Evolutionary conservation across 2,888 invertebrate genomes (phyloP), one percentile per base, ranked within the genome.

Genomic region (Agrotis exclamationis): DNA sequence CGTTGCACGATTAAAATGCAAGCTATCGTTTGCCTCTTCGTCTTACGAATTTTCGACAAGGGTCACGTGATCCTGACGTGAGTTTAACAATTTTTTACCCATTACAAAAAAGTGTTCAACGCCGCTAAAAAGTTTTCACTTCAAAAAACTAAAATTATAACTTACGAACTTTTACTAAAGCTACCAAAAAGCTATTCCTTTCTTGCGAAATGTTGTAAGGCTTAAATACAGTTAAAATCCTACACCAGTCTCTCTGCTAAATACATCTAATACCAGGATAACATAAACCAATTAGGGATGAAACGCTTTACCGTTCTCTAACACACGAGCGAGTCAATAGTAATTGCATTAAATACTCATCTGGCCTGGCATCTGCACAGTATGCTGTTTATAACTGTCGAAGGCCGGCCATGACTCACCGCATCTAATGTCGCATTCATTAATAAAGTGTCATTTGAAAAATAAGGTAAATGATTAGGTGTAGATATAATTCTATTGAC

Each of bases 261-360:
- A 76, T 72, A 71, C 50, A 45, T 67, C 47, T 58, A 54, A 51
- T 2, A 69, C 68, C 53, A 54, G 68, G 76, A 53, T 28, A 75
- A 51, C 72, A 79, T 81, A 72, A 78, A 78, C 66, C 62, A 81
- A 75, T 79, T 79, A 79, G 60, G 64, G 63, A 75, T 79, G 57
- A 74, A 77, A 67, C 77, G 77, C 70, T 56, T 63, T 22, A 60
- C 51, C 67, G 71, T 57, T 45, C 44, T 63, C 66, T 48, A 69
- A 68, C 57, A 67, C 71, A 68, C 72, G 63, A 68, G 70, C 65
- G 44, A 80, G 76, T 82, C 82, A 24, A 79, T 71, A 76, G 66
- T 82, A 82, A 82, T 82, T 82, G 68, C 63, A 78, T 82, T 78
- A 73, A 54, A 59, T 67, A 54, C 76, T 71, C 62, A 45, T 70